Conservation (phyloP, 2,888 invertebrate species). For the Lottia scabra region DNA sequence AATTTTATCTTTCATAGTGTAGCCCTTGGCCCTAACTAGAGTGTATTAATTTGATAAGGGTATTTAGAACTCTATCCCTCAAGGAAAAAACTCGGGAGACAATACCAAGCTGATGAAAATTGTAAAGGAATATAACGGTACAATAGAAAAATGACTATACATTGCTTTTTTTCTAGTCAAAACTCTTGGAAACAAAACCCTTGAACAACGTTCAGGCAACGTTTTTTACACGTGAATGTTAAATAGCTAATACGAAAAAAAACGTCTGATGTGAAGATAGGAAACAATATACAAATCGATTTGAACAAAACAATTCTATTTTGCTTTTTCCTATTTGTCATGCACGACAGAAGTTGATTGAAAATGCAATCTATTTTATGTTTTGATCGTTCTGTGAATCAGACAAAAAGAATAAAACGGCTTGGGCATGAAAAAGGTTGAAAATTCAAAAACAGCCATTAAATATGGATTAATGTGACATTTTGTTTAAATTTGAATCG, state of each 20-base stretch:
- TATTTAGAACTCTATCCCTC: neutral
- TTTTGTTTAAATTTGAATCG: too few species aligned
- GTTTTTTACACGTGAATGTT: neutral
- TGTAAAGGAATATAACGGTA: constrained; percentile 5
- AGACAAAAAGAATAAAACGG: neutral
- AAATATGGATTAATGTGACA: too few species aligned
- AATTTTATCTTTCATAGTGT: constrained; percentile 2
- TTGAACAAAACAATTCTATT: neutral
- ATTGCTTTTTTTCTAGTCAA: neutral
- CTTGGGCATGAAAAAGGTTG: neutral
- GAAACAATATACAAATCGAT: constrained; percentile 5
- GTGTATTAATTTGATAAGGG: constrained; percentile 7
- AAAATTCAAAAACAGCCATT: too few species aligned
- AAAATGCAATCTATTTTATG: neutral
- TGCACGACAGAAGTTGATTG: neutral
- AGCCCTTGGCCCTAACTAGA: constrained; percentile 4
- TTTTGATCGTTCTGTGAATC: neutral
- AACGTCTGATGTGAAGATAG: neutral
- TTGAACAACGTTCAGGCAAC: neutral
- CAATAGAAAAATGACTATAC: constrained; percentile 1
- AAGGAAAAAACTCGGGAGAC: neutral
- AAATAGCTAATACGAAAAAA: neutral
- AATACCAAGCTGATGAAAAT: neutral
- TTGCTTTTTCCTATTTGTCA: neutral
- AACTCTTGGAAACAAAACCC: neutral